Evolutionary conservation across 2,797 vertebrate species (phyloP).

Genomic region (Cirrhinus molitorella): DNA sequence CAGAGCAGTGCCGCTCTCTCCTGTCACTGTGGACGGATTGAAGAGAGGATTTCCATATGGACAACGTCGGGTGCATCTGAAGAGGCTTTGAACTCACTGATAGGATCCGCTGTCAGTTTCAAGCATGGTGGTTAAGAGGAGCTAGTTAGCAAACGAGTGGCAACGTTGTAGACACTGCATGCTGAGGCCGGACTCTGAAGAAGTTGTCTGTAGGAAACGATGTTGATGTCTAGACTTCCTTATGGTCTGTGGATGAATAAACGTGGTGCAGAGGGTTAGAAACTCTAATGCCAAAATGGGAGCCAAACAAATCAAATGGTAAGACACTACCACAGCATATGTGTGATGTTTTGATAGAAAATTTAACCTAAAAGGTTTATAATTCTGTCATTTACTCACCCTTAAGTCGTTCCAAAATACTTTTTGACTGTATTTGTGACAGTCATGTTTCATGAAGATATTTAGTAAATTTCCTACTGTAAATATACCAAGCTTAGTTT

Average conservation of each 20-base stretch:
- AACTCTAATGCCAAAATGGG: conserved; percentile 80
- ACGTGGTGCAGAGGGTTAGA: conserved; percentile 51
- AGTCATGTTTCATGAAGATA: no score
- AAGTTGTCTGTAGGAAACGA: conserved; percentile 43
- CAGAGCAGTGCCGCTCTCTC: conserved; percentile 49
- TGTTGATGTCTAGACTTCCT: conserved; percentile 42
- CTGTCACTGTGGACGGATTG: conserved; percentile 42
- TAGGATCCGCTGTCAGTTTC: neutral
- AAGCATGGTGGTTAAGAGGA: conserved; percentile 18
- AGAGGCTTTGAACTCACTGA: conserved; percentile 39
- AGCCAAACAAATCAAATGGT: conserved; percentile 91
- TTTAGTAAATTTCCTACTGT: no score
- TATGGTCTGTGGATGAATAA: conserved; percentile 40
- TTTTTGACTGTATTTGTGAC: neutral
- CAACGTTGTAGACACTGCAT: conserved; percentile 13
- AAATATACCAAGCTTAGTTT: no score
- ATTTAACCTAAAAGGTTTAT: neutral
- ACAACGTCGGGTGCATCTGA: conserved; percentile 50
- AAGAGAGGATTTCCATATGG: conserved; percentile 64
- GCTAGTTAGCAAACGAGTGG: conserved; percentile 21
- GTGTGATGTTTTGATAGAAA: neutral
- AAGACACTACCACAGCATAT: conserved; percentile 64
- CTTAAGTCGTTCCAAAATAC: neutral
- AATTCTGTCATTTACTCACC: neutral
- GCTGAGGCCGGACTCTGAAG: conserved; percentile 19